Percentiles rank a stretch among this genome's conserved stretches.
Conservation (phyloP, 2,888 invertebrate species). For the Melitaea athalia region DNA sequence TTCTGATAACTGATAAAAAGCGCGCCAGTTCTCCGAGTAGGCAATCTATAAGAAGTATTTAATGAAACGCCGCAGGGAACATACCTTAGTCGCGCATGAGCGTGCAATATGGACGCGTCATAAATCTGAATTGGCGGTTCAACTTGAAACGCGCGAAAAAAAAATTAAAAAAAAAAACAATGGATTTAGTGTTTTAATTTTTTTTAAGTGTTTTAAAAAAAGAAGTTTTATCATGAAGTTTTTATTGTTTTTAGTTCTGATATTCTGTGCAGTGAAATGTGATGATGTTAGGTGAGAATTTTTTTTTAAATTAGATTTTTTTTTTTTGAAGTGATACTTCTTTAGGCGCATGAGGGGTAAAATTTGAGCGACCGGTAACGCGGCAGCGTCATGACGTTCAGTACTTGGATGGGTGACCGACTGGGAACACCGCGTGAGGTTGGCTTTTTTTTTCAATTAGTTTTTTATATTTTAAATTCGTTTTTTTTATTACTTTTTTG, state of each 20-base stretch:
- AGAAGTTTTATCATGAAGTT: conserved; percentile 37
- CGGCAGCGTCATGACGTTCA: no score
- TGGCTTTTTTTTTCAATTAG: no score
- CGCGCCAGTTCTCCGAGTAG: conserved; percentile 9
- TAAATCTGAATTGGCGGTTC: conserved; percentile 48
- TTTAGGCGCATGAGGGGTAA: no score
- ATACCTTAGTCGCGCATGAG: conserved; percentile 49
- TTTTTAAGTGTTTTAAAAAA: conserved; percentile 8
- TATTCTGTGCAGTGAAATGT: conserved; percentile 62
- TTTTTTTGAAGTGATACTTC: no score
- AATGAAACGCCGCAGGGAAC: conserved; percentile 28
- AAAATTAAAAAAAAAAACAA: conserved; percentile 19
- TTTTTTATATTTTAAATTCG: no score
- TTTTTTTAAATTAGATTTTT: not conserved
- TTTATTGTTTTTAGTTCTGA: conserved; percentile 54
- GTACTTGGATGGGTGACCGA: no score
- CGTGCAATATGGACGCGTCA: conserved; percentile 32
- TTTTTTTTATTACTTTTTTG: no score
- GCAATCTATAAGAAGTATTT: conserved; percentile 29
- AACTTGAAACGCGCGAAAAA: not conserved
- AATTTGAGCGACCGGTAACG: no score
- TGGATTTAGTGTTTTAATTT: conserved; percentile 10
- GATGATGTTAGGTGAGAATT: conserved; percentile 62
- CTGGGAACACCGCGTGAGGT: no score
- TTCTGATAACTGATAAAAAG: conserved; percentile 24